Base-by-base conservation (phyloP, 2,113 vertebrate species). In the Synchiropus splendidus region DNA sequence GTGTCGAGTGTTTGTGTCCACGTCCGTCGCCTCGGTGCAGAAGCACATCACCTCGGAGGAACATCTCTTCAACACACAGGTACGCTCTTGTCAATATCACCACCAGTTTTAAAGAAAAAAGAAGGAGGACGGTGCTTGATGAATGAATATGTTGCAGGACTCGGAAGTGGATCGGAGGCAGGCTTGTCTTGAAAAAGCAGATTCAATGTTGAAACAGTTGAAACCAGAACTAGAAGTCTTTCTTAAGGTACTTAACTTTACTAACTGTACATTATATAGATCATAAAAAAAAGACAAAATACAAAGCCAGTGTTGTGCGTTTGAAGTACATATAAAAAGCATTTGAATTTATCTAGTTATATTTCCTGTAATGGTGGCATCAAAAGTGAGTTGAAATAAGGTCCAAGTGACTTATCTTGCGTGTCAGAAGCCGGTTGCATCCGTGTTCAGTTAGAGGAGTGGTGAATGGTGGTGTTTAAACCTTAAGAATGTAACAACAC, bases 201-300 rank as follows among this genome's bases (percentile, higher is more conserved):
- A 61, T n/a, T 37, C 48, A 9, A 74, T 80, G 49, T 67, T 80
- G 45, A 52, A 69, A 37, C 45, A 67, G 56, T 57, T 77, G 21
- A 36, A 49, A 13, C 67, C 70, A 17, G 71, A 79, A 56, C 74
- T 77, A 59, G 51, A 74, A 52, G 42, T 51, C 36, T 82, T 79
- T 38, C 35, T 70, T 6, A 42, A 77, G 73, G 80, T 80, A 76
- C 44, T 48, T n/a, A n/a, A n/a, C 42, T 50, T 47, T 30, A 18
- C 17, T 12, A 10, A 12, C 38, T 18, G 17, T 12, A 39, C 11
- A 12, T 21, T 16, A 6, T 9, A 34, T n/a, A 3, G 10, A 13
- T 12, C 1, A 17, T 5, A 40, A 9, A 40, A 18, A 6, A 5
- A 18, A 39, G 5, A 12, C 2, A 17, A 39, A 10, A 11, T 12